Evolutionary conservation across 2,888 invertebrate species (phyloP).

Genomic region (Ariolimax columbianus): DNA sequence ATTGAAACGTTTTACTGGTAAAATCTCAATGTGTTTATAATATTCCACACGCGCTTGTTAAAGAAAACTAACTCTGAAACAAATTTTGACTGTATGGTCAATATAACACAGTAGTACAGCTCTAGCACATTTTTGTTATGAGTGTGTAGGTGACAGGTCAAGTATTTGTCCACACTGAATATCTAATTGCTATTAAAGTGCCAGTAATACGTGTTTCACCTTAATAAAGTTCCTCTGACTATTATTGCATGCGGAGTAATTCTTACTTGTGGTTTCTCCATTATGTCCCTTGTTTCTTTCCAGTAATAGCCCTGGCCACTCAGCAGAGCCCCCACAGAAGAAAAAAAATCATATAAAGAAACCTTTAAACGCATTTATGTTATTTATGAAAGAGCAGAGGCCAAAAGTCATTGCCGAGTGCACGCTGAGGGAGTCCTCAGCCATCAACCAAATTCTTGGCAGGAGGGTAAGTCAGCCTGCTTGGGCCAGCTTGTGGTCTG

Average conservation of each 20-base stretch:
- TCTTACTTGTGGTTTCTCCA: constrained; percentile 22
- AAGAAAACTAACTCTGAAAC: too few relatives aligned
- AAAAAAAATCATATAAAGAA: constrained; percentile 92
- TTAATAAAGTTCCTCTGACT: not conserved
- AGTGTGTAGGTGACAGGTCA: too few relatives aligned
- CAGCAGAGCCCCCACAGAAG: constrained; percentile 51
- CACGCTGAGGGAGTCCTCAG: constrained; percentile 98
- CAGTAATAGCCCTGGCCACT: constrained; percentile 79
- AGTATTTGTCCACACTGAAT: not conserved
- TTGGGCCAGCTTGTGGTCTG: constrained; percentile 23
- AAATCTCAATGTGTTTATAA: too few relatives aligned
- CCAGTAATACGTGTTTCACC: not conserved
- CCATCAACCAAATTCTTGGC: constrained; percentile 98
- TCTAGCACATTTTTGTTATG: too few relatives aligned
- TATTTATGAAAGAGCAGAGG: constrained; percentile 99
- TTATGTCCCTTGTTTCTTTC: constrained; percentile 46
- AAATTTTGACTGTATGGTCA: too few relatives aligned
- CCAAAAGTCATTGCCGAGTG: constrained; percentile 99
- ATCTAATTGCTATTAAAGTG: not conserved
- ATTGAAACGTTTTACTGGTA: too few relatives aligned
- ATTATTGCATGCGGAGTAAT: constrained; percentile 5
- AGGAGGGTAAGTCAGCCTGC: constrained; percentile 55
- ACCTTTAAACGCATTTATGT: constrained; percentile 99
- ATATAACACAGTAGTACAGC: too few relatives aligned
- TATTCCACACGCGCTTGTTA: too few relatives aligned